A percentile compares a stretch with the other conserved stretches of the same genome.
Conservation (phyloP, 2,888 invertebrate genomes). For the Griposia aprilina region DNA sequence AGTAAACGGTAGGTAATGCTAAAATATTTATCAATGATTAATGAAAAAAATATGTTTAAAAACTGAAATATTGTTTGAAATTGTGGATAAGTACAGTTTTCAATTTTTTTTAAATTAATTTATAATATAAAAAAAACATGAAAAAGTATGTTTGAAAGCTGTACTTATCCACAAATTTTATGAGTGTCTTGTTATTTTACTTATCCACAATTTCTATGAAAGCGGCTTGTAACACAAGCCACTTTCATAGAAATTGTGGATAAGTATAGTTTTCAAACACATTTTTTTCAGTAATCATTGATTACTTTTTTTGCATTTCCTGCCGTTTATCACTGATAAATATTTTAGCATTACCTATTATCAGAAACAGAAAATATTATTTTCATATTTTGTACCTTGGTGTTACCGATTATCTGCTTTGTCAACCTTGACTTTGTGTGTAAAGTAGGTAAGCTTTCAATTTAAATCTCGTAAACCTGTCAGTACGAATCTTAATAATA, state of each 20-base stretch:
- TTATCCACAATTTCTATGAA: too few relatives aligned
- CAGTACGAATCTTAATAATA: background rate
- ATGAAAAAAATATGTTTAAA: background rate
- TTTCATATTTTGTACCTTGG: background rate
- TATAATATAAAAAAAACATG: background rate
- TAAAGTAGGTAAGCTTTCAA: background rate
- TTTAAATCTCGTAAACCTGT: background rate
- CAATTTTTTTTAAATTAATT: too few relatives aligned
- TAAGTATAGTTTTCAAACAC: too few relatives aligned
- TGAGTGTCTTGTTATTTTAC: too few relatives aligned
- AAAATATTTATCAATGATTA: background rate
- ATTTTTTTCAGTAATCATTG: too few relatives aligned
- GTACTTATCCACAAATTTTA: too few relatives aligned
- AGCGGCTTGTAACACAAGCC: too few relatives aligned
- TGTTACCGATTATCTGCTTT: background rate
- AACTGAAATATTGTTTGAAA: too few relatives aligned
- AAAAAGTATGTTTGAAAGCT: background rate
- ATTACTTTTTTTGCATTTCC: background rate
- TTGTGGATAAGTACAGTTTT: too few relatives aligned
- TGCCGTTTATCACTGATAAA: background rate
- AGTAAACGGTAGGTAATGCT: background rate
- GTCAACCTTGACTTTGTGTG: background rate
- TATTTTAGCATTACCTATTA: background rate
- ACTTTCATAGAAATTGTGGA: too few relatives aligned
- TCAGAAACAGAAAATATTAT: background rate